Percentiles rank a stretch among this genome's conserved stretches.
phyloP scores from a whole-genome alignment of 2,113 vertebrate genomes.

The Lucifuga dentata region DNA sequence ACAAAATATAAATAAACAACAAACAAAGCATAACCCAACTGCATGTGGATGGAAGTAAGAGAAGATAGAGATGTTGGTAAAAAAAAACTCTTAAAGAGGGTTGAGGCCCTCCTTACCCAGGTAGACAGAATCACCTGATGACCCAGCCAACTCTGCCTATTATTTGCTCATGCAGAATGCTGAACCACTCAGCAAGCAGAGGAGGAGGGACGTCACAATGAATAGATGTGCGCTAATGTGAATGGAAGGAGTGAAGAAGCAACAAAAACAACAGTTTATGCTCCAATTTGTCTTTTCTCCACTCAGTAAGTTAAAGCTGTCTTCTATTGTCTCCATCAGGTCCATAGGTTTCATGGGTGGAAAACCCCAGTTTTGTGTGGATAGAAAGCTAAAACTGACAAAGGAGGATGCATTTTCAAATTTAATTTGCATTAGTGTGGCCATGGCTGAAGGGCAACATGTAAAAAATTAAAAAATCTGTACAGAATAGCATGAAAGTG shows the following conservation, averaged over 20 bases:
- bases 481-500: slow-evolving; percentile 62
- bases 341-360: slow-evolving; percentile 4
- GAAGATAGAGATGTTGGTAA: too few relatives aligned
- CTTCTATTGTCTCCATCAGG: neutral
- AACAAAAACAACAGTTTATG: neutral
- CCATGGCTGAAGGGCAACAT: slow-evolving; percentile 59
- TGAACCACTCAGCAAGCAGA: too few relatives aligned
- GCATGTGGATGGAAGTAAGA: too few relatives aligned
- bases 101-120: too few relatives aligned
- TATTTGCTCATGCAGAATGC: too few relatives aligned
- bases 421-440: slow-evolving; percentile 39
- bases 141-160: too few relatives aligned
- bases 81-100: too few relatives aligned
- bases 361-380: slow-evolving; percentile 30
- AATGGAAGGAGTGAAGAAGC: neutral
- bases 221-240: neutral
- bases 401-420: slow-evolving; percentile 36
- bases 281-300: neutral
- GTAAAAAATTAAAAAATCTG: slow-evolving; percentile 66
- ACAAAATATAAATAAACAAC: too few relatives aligned
- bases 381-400: slow-evolving; percentile 20
- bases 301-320: too few relatives aligned
- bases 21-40: too few relatives aligned
- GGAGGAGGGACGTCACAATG: too few relatives aligned
- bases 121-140: too few relatives aligned